A percentile compares a stretch with the other conserved stretches of the same genome.
Conservation (phyloP, 2,113 vertebrate genomes). For the Neotragus pygmaeus region DNA sequence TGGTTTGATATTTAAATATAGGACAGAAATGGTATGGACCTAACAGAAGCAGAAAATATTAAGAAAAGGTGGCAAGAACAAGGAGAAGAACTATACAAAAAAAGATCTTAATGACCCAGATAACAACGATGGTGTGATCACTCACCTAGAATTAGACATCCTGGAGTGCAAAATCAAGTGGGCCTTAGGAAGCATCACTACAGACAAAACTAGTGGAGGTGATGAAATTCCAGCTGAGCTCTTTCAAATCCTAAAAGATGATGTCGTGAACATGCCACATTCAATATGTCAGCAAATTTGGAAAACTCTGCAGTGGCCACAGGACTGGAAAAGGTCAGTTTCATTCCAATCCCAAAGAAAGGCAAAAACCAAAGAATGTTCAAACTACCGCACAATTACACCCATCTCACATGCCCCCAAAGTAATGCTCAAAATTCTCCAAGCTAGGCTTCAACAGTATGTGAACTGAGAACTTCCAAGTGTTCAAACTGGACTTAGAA, state of each 20-base stretch:
- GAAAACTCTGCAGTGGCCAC: neutral
- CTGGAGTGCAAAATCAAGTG: neutral
- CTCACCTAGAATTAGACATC: neutral
- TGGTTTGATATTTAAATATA: neutral
- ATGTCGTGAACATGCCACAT: neutral
- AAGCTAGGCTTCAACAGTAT: neutral
- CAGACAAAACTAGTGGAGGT: neutral
- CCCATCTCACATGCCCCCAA: neutral
- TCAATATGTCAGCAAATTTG: neutral
- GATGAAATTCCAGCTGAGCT: neutral
- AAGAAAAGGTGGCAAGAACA: neutral
- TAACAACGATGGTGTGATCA: rapidly evolving
- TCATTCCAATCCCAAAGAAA: neutral
- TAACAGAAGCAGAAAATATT: neutral
- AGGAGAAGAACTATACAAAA: neutral
- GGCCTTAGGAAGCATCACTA: neutral
- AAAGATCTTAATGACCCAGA: neutral
- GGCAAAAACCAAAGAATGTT: neutral
- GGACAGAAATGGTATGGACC: neutral
- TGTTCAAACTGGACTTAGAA: neutral
- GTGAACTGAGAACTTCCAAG: neutral
- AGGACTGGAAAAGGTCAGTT: neutral
- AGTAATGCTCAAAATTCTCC: neutral
- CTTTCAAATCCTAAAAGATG: neutral
- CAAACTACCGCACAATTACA: neutral